Evolutionary conservation across 1,140 invertebrate species (phyloP), one percentile per base, ranked within the genome.

Genomic region (Halictus rubicundus): DNA sequence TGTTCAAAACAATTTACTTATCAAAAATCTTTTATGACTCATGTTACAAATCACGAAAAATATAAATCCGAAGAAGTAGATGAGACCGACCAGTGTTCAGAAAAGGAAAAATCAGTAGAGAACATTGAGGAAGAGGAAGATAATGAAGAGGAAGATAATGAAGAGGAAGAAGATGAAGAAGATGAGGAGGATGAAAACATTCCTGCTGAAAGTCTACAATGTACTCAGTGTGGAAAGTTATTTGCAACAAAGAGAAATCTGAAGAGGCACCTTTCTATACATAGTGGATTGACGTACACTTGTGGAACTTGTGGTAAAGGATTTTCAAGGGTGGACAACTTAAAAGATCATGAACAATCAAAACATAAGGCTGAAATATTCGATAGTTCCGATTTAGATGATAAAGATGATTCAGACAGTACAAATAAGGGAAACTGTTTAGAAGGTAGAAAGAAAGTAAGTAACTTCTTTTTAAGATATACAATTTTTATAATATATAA

Each of bases 241-340:
- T 91, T 92, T 71, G 89, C 90, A 7, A 92, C 91, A 16, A 88
- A 90, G 12, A 85, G 90, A 59, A 92, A 92, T 73, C 72, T 92
- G 2, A 92, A 92, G 32, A 90, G 91, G 42, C 91, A 92, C 68
- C 79, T 92, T 12, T 86, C 87, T 9, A 92, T 90, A 9, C 91
- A 92, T 54, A 91, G 88, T 60, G 91, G 91, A 21, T 82, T 91
- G 3, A 91, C 88, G 63, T 89, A 89, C 52, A 89, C 88, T 42
- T 92, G 91, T 64, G 80, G 76, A 1, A 87, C 87, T 4, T 92
- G 91, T 46, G 84, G 86, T 7, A 92, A 92, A 79, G 88, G 89
- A 84, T 92, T 92, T 72, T 91, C 90, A 19, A 84, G 91, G 42
- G 49, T 88, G 1, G 91, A 92, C 68, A 92, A 92, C 76, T 65